Evolutionary conservation across 2,113 vertebrate species (phyloP).

Genomic region (Tympanuchus pallidicinctus): DNA sequence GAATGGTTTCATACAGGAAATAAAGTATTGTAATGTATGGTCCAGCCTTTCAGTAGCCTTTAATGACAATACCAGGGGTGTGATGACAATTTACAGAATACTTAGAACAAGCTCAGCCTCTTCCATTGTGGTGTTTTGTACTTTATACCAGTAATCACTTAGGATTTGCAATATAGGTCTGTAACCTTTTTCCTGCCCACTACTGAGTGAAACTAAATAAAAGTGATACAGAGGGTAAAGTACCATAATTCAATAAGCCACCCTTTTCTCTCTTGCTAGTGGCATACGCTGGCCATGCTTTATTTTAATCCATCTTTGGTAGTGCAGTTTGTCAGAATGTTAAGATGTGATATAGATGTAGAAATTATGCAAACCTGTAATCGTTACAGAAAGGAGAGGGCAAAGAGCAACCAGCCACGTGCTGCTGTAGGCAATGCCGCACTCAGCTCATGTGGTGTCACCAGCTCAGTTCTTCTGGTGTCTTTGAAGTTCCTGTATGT

Average conservation of each 20-base stretch:
- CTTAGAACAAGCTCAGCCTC: neutral
- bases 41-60: neutral
- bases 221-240: neutral
- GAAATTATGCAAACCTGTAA: neutral
- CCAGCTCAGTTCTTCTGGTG: neutral
- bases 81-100: neutral
- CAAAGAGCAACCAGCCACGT: fast-evolving
- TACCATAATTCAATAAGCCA: neutral
- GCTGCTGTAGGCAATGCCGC: neutral
- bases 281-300: neutral
- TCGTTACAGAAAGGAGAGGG: neutral
- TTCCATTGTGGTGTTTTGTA: neutral
- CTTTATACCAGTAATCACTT: neutral
- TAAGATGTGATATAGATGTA: neutral
- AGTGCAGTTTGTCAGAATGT: neutral
- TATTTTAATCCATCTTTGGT: neutral
- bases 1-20: neutral
- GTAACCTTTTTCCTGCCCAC: neutral
- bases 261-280: neutral
- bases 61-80: neutral
- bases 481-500: neutral
- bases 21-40: neutral
- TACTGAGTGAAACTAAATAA: neutral
- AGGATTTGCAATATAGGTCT: neutral
- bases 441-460: neutral